Evolutionary conservation across 1,140 invertebrate species (phyloP).

Genomic region (Periplaneta americana): DNA sequence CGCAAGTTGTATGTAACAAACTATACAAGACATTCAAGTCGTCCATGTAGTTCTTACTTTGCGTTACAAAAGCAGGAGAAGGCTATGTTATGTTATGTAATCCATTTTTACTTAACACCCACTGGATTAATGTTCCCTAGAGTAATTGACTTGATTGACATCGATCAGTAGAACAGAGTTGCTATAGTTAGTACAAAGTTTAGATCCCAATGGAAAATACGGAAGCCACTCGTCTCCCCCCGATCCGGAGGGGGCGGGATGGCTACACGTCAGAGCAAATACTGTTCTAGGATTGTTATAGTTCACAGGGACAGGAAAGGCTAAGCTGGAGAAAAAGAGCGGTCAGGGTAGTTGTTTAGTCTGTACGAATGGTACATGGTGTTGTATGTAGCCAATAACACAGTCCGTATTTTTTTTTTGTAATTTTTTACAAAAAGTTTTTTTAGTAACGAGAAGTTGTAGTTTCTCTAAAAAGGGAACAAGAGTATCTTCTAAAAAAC

Average conservation of each 20-base stretch:
- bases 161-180: not conserved
- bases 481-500: conserved; percentile 12
- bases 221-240: not conserved
- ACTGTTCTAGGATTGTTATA: not conserved
- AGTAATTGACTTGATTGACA: conserved; percentile 23
- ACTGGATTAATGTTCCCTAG: conserved; percentile 21
- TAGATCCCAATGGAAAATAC: not conserved
- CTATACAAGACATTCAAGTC: conserved; percentile 6
- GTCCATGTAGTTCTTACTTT: conserved; percentile 3
- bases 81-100: conserved; percentile 6
- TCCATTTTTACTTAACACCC: conserved; percentile 9
- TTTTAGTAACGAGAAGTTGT: not conserved
- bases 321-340: not conserved
- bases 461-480: conserved; percentile 3
- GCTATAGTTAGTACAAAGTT: not conserved
- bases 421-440: not conserved
- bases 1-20: conserved; percentile 8
- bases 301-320: not conserved
- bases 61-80: conserved; percentile 16
- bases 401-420: not conserved
- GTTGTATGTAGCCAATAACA: not conserved
- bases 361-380: not conserved
- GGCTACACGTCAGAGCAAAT: not conserved
- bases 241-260: not conserved
- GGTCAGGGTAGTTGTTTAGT: not conserved